phyloP scores from a whole-genome alignment of 2,113 vertebrate species.

The Patagioenas fasciata region DNA sequence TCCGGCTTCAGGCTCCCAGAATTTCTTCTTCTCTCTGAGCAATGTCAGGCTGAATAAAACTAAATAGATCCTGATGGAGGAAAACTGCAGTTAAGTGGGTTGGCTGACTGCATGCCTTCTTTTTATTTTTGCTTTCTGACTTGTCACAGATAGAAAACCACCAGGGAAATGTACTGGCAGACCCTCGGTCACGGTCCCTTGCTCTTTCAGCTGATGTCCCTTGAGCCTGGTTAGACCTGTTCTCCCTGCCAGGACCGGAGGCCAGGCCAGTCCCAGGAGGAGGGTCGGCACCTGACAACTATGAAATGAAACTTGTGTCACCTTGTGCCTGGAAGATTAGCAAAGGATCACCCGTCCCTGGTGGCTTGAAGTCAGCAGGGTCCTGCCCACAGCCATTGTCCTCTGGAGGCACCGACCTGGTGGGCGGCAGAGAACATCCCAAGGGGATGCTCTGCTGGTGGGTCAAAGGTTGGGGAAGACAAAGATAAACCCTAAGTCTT shows the following conservation, averaged over 20 bases:
- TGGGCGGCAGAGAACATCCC: background rate
- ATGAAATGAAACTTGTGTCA: background rate
- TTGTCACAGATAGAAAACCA: slow-evolving; percentile 24
- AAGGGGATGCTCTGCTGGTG: background rate
- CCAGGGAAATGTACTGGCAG: slow-evolving; percentile 3
- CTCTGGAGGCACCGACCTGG: background rate
- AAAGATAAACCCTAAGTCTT: background rate
- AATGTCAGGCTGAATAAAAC: slow-evolving; percentile 59
- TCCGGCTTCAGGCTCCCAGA: slow-evolving; percentile 54
- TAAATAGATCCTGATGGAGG: slow-evolving; percentile 57
- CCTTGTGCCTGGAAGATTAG: background rate
- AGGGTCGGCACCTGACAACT: background rate
- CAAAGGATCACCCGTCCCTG: background rate
- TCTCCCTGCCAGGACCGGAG: background rate
- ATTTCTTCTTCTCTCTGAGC: slow-evolving; percentile 42
- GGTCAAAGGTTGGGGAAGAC: background rate
- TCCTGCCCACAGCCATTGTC: background rate
- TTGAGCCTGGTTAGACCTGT: background rate
- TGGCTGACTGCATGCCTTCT: slow-evolving; percentile 55
- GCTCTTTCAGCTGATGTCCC: background rate
- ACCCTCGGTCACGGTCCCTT: background rate
- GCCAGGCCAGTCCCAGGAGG: background rate
- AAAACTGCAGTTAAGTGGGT: slow-evolving; percentile 57
- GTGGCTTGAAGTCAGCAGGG: background rate
- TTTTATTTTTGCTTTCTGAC: slow-evolving; percentile 31